Conservation (phyloP, 2,888 invertebrate genomes). For the Acleris emargana region DNA sequence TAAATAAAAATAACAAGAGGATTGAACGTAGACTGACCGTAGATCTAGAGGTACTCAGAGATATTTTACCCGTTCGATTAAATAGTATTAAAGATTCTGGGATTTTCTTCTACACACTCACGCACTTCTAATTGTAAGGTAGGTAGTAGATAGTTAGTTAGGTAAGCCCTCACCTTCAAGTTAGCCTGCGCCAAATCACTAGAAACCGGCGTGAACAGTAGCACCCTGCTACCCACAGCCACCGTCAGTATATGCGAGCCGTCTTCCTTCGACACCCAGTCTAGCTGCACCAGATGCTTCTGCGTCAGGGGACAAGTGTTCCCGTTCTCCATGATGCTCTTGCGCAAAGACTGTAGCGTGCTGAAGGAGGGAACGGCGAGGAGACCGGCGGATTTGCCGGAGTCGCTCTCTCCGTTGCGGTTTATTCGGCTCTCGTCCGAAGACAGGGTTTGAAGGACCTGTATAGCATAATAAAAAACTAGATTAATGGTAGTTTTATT, state of each 20-base stretch:
- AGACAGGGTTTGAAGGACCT: slow-evolving; percentile 90
- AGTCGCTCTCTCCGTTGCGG: slow-evolving; percentile 82
- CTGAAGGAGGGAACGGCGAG: slow-evolving; percentile 96
- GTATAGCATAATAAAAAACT: not conserved
- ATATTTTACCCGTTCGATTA: too few species aligned
- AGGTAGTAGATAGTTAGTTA: too few species aligned
- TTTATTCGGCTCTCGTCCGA: slow-evolving; percentile 88
- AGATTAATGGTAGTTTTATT: too few species aligned
- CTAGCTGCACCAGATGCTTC: slow-evolving; percentile 96
- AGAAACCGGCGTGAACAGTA: slow-evolving; percentile 96
- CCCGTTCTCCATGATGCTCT: slow-evolving; percentile 95
- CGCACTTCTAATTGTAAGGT: not conserved
- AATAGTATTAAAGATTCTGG: too few species aligned
- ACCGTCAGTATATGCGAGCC: slow-evolving; percentile 99
- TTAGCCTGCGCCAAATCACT: slow-evolving; percentile 97
- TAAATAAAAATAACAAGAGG: too few species aligned
- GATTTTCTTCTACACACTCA: too few species aligned
- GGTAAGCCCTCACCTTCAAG: slow-evolving; percentile 83
- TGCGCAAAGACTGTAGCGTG: slow-evolving; percentile 92
- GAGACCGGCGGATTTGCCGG: slow-evolving; percentile 84
- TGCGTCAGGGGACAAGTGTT: slow-evolving; percentile 95
- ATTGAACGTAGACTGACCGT: too few species aligned
- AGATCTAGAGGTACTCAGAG: too few species aligned
- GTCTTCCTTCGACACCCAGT: slow-evolving; percentile 99
- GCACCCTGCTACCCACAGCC: slow-evolving; percentile 96